Percentiles rank a stretch among this genome's conserved stretches.
These are phyloP conservation scores for Siphlonurus alternatus DNA, from an alignment of 2,888 invertebrate species.

Conservation along the genomic window DNA sequence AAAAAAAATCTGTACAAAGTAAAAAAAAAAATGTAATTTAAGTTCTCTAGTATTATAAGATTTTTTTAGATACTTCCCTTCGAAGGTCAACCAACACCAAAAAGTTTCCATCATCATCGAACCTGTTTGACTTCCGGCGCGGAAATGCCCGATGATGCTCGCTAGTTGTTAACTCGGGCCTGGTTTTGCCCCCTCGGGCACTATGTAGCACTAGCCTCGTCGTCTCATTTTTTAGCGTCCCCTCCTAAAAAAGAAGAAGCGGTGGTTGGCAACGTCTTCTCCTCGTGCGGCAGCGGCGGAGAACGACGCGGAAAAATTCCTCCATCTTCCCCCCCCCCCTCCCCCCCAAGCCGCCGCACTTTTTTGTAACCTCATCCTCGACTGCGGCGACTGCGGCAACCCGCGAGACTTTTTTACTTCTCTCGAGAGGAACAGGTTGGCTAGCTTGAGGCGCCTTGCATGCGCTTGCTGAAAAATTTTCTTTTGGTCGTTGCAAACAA, in stretches of 20 bases:
- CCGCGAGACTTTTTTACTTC: neutral
- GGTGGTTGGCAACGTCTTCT: too few species aligned
- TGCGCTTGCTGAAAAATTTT: neutral
- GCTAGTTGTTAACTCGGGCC: neutral
- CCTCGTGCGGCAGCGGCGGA: neutral
- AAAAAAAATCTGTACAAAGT: too few species aligned
- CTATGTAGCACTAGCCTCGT: neutral
- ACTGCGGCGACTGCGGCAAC: neutral
- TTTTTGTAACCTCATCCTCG: neutral
- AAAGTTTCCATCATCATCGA: neutral
- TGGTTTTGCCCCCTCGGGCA: neutral
- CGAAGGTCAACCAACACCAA: neutral
- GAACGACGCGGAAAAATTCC: neutral
- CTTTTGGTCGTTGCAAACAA: neutral
- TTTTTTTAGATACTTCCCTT: neutral
- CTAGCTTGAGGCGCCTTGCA: neutral
- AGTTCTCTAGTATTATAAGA: too few species aligned
- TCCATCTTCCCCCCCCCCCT: neutral
- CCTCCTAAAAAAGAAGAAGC: too few species aligned
- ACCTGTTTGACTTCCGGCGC: neutral
- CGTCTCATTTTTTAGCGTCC: neutral
- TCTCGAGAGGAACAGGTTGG: neutral
- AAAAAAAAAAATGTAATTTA: too few species aligned
- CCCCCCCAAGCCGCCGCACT: neutral
- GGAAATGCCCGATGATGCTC: neutral